These are phyloP conservation scores for Ecdyonurus torrentis DNA, from an alignment of 2,888 invertebrate species.

Conservation along the genomic window DNA sequence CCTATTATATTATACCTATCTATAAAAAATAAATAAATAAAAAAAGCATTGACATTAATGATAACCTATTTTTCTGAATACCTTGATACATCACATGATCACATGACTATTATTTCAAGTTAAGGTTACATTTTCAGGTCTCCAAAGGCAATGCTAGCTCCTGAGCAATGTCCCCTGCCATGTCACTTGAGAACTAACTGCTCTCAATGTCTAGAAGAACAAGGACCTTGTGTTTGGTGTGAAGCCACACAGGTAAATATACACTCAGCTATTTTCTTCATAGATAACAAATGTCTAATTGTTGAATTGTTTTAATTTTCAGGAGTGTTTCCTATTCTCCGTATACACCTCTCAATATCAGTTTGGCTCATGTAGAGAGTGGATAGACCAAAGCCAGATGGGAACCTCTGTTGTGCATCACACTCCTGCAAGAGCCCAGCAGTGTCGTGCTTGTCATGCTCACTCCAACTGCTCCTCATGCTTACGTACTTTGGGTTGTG, in stretches of 20 bases:
- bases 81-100: too few species aligned
- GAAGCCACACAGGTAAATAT: slow-evolving; percentile 47
- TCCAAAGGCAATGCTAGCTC: slow-evolving; percentile 34
- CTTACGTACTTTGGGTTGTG: slow-evolving; percentile 70
- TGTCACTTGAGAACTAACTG: slow-evolving; percentile 64
- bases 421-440: slow-evolving; percentile 28
- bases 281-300: too few species aligned
- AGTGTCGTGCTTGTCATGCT: slow-evolving; percentile 65
- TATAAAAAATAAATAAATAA: too few species aligned
- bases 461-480: slow-evolving; percentile 64
- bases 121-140: slow-evolving; percentile 15
- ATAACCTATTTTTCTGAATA: too few species aligned
- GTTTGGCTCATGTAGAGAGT: slow-evolving; percentile 82
- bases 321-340: slow-evolving; percentile 88
- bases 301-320: too few species aligned
- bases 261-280: not conserved
- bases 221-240: slow-evolving; percentile 89
- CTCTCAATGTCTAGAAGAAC: slow-evolving; percentile 66
- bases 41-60: too few species aligned
- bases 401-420: slow-evolving; percentile 27
- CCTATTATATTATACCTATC: too few species aligned
- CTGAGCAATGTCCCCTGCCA: slow-evolving; percentile 57
- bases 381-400: slow-evolving; percentile 60
- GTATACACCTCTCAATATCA: slow-evolving; percentile 89
- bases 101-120: too few species aligned